A percentile compares a stretch with the other conserved stretches of the same genome.
These are phyloP conservation scores for Perodicticus potto DNA, from an alignment of 2,797 vertebrate species.

Conservation along the genomic window DNA sequence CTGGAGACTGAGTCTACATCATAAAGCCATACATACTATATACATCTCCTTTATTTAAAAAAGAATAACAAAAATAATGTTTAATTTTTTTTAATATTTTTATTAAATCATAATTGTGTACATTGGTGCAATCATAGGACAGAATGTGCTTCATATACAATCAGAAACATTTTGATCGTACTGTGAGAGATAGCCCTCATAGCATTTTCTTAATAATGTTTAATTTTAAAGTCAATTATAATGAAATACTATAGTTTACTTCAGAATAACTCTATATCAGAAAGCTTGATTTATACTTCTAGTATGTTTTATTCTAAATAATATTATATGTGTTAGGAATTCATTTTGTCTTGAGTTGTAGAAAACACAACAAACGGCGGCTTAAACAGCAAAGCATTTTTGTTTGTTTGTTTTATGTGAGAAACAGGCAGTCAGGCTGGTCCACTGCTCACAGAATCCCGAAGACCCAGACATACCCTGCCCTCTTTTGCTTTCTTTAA, in stretches of 20 bases:
- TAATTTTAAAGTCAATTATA: neutral
- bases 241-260: constrained; percentile 13
- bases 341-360: neutral
- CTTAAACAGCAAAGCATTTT: neutral
- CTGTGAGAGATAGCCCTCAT: no score
- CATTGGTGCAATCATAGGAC: no score
- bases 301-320: neutral
- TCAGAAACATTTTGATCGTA: no score
- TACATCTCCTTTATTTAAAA: neutral
- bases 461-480: neutral
- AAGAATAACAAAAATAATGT: neutral
- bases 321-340: neutral
- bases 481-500: neutral
- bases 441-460: constrained; percentile 10
- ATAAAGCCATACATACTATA: neutral
- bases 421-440: neutral
- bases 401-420: constrained; percentile 20
- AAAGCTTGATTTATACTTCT: constrained; percentile 41
- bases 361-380: neutral
- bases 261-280: neutral
- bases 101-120: no score
- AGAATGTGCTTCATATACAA: no score
- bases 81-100: no score
- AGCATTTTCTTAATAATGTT: no score
- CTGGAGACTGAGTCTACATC: fast-evolving